A percentile compares a stretch with the other conserved stretches of the same genome.
Evolutionary conservation across 1,140 invertebrate species (phyloP).

Genomic region (Mizuhopecten yessoensis): DNA sequence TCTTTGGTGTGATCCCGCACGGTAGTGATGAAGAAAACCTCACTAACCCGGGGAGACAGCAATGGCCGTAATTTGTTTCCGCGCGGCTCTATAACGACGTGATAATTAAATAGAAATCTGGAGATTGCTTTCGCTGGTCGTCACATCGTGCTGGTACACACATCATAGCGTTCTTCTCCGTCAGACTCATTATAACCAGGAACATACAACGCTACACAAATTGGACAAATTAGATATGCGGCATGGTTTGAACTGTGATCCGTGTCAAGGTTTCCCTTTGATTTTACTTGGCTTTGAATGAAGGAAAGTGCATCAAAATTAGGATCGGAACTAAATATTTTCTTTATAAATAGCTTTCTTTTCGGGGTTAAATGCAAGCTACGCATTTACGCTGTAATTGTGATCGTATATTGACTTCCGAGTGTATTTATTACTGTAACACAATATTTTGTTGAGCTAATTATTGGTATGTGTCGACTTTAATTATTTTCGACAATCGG

Average conservation of each 20-base stretch:
- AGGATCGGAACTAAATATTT: neutral
- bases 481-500: too few species aligned
- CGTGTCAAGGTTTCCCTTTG: neutral
- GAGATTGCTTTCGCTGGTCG: neutral
- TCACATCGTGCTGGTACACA: neutral
- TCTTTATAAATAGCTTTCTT: neutral
- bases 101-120: neutral
- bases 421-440: too few species aligned
- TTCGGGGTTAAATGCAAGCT: neutral
- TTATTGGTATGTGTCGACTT: too few species aligned
- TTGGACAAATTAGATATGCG: neutral
- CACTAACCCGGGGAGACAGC: neutral
- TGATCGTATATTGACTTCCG: too few species aligned
- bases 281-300: neutral
- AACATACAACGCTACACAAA: neutral
- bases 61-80: conserved; percentile 14
- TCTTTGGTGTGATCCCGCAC: too few species aligned
- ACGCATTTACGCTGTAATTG: too few species aligned
- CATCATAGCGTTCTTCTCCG: neutral
- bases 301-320: neutral
- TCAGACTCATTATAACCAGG: neutral
- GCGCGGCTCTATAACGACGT: neutral
- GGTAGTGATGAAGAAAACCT: too few species aligned
- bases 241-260: neutral
- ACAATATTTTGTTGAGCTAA: too few species aligned